These are phyloP conservation scores for Podilymbus podiceps DNA, from an alignment of 2,113 vertebrate genomes.

Conservation along the genomic window DNA sequence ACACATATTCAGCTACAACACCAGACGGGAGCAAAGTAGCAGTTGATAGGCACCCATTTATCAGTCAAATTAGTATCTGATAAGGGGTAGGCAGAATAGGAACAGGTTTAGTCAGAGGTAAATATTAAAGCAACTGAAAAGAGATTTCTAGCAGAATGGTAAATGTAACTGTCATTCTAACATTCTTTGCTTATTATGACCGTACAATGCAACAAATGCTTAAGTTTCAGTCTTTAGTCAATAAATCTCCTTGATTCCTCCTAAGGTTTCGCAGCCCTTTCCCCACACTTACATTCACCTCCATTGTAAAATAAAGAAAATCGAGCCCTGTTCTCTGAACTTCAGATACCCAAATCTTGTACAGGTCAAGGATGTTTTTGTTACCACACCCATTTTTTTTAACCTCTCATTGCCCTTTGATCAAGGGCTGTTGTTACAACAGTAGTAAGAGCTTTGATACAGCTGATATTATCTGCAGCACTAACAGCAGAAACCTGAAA, in stretches of 20 bases:
- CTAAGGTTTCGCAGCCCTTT: neutral
- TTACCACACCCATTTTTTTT: constrained; percentile 6
- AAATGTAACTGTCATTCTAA: neutral
- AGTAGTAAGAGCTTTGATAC: neutral
- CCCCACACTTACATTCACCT: neutral
- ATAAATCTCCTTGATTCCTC: neutral
- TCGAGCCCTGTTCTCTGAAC: neutral
- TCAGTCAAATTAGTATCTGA: neutral
- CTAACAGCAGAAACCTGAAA: neutral
- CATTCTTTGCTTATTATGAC: neutral
- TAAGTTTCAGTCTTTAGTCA: neutral
- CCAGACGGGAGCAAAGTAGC: neutral
- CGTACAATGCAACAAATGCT: neutral
- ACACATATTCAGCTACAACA: neutral
- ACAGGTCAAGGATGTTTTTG: neutral
- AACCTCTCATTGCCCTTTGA: constrained; percentile 24
- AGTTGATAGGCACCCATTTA: neutral
- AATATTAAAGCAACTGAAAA: neutral
- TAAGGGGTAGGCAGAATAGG: neutral
- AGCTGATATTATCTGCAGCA: neutral
- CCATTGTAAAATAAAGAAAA: neutral
- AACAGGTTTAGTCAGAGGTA: neutral
- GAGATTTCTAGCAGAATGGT: neutral
- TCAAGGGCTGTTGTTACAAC: neutral
- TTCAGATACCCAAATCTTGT: neutral